Base-by-base conservation (phyloP, 2,888 invertebrate genomes). In the Patella depressa region DNA sequence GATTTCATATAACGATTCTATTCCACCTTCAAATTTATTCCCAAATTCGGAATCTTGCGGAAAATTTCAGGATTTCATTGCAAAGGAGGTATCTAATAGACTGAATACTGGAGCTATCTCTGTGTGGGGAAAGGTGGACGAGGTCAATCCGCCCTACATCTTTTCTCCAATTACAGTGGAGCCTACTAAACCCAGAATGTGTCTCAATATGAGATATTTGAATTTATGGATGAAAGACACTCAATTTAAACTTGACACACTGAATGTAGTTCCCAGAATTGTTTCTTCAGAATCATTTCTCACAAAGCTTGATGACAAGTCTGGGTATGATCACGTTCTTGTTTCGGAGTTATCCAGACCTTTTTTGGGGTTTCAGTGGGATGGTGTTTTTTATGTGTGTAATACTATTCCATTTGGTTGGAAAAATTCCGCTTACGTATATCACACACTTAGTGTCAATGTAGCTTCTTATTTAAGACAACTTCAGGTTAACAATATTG, bases 371-470 rank as follows among this genome's bases (percentile, higher is more conserved):
- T 59, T 59, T 17, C 17, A 59, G 19, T 59, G 59, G 59, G n/a
- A 12, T n/a, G 15, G 19, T 59, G 17, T n/a, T 59, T 59, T 59
- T 59, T 59, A n/a, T 3, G 59, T 59, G 17, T 59, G 59, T 17
- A 59, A 59, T 59, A 59, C 59, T n/a, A 17, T 59, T 15, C 59
- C 59, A 59, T n/a, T 59, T 59, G 59, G 15, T 59, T 59, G 59
- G 59, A 59, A 59, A 15, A 59, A 9, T 7, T 59, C 59, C 7
- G 59, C 59, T 15, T 15, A 11, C 24, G 15, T 65, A 11, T 65
- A 65, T 19, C 65, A 65, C 65, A 65, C 65, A 4, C 19, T 65
- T 19, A 65, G 65, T 14, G 24, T 11, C n/a, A 5, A 4, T 65
- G 65, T 65, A 11, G 65, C 65, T 4, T 11, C 65, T 19, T 65